Evolutionary conservation across 2,888 invertebrate species (phyloP).

Genomic region (Watsonalla cultraria): DNA sequence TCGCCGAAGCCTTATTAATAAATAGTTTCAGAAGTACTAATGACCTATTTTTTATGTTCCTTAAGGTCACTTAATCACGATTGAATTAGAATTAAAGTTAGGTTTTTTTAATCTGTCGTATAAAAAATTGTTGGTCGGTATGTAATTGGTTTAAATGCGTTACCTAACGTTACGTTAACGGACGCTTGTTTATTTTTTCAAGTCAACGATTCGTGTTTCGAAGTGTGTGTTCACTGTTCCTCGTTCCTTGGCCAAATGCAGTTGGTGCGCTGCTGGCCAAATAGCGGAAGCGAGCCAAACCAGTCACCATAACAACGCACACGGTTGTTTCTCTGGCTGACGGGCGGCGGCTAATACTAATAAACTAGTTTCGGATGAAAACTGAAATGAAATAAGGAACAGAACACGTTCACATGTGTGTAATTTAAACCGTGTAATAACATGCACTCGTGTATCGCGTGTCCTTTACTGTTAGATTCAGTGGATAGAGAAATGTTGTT

Average conservation of each 20-base stretch:
- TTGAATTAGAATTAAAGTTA: no score
- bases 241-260: slow-evolving; percentile 32
- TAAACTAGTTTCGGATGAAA: slow-evolving; percentile 63
- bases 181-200: slow-evolving; percentile 57
- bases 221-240: slow-evolving; percentile 33
- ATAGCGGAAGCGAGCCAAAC: slow-evolving; percentile 65
- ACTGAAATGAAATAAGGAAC: slow-evolving; percentile 46
- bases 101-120: no score
- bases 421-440: slow-evolving; percentile 33
- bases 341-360: slow-evolving; percentile 63
- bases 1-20: no score
- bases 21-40: no score
- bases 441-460: not conserved
- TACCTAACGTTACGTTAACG: slow-evolving; percentile 22
- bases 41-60: no score
- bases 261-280: slow-evolving; percentile 27
- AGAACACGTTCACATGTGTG: slow-evolving; percentile 51
- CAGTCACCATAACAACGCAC: slow-evolving; percentile 54
- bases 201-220: slow-evolving; percentile 48
- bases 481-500: not conserved
- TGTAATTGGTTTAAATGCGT: slow-evolving; percentile 5
- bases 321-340: slow-evolving; percentile 59
- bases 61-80: no score
- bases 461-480: not conserved
- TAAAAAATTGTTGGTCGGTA: not conserved